Conservation (phyloP, 2,797 vertebrate genomes). For the Galago senegalensis region DNA sequence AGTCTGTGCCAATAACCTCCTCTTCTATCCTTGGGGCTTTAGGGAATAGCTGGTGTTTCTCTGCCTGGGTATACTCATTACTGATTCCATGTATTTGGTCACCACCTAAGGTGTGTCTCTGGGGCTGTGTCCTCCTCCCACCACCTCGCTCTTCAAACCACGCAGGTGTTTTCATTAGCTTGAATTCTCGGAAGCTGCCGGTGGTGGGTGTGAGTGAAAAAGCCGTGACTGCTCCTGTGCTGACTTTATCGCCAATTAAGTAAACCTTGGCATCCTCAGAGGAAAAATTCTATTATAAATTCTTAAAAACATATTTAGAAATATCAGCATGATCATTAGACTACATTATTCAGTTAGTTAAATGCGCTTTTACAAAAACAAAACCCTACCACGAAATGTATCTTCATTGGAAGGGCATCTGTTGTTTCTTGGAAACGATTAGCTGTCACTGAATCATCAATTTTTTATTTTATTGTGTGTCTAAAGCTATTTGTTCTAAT, state of each 20-base stretch:
- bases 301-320: constrained; percentile 80
- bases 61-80: accelerated
- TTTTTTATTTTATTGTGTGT: constrained; percentile 73
- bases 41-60: accelerated
- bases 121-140: accelerated
- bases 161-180: background rate
- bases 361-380: constrained; percentile 63
- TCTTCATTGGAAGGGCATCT: constrained; percentile 78
- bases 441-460: constrained; percentile 78
- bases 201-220: background rate
- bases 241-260: constrained; percentile 68
- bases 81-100: background rate
- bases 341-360: constrained; percentile 85
- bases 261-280: constrained; percentile 52
- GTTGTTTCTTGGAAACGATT: constrained; percentile 80
- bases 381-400: constrained; percentile 65
- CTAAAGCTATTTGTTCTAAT: constrained; percentile 79
- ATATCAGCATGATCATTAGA: constrained; percentile 79
- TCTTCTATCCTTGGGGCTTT: background rate
- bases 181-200: background rate
- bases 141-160: background rate
- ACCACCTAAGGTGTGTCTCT: background rate
- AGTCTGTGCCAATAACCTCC: background rate
- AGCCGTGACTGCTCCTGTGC: background rate
- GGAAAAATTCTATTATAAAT: constrained; percentile 70